These are phyloP conservation scores for Pygoscelis adeliae DNA, from an alignment of 2,113 vertebrate species.

Conservation along the genomic window DNA sequence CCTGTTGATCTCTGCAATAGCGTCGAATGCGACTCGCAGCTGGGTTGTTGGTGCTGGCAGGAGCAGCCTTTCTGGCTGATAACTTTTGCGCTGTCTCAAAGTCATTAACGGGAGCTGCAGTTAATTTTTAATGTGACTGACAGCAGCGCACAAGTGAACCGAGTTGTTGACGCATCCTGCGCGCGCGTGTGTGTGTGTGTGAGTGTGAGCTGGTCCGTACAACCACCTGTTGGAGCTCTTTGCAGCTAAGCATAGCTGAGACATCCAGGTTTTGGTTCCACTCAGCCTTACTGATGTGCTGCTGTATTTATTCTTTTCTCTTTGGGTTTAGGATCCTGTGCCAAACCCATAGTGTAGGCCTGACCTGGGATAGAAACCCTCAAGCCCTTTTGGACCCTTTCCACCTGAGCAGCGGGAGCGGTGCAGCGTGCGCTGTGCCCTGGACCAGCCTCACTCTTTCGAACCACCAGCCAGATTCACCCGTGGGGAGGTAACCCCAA, in stretches of 20 bases:
- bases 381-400: neutral
- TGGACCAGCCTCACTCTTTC: neutral
- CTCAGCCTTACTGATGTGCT: neutral
- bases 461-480: neutral
- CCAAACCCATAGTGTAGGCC: accelerated
- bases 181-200: accelerated
- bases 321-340: neutral
- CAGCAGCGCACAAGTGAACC: neutral
- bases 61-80: neutral
- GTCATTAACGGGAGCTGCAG: neutral
- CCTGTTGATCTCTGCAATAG: neutral
- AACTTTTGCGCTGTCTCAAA: neutral
- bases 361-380: neutral
- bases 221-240: neutral
- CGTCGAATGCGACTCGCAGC: accelerated
- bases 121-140: neutral
- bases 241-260: neutral
- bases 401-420: accelerated
- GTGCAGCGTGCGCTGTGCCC: accelerated
- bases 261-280: neutral
- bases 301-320: neutral
- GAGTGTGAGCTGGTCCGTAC: neutral
- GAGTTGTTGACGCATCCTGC: neutral
- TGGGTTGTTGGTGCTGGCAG: neutral
- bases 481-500: accelerated